These are phyloP conservation scores for Lymantria dispar DNA, from an alignment of 2,888 invertebrate genomes.

Conservation along the genomic window DNA sequence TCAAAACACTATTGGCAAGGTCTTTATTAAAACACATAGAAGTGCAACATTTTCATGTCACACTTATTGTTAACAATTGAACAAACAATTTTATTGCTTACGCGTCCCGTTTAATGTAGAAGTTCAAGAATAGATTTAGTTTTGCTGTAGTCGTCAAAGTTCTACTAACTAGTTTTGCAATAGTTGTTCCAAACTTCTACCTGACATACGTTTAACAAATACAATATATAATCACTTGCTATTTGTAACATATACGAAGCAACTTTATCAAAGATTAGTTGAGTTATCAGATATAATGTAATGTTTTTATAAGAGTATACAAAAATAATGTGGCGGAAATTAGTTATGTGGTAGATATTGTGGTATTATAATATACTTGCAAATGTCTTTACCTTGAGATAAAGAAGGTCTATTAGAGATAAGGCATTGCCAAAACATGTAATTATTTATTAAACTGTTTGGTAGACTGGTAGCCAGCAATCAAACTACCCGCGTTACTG, in stretches of 20 bases:
- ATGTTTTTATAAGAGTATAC: not conserved
- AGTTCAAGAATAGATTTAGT: slow-evolving; percentile 4
- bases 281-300: not conserved
- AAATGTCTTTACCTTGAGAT: not conserved
- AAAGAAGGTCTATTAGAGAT: not conserved
- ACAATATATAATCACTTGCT: not conserved
- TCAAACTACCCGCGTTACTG: too few species aligned
- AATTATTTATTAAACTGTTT: not conserved
- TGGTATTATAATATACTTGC: slow-evolving; percentile 1
- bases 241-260: not conserved
- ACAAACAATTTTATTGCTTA: slow-evolving; percentile 4
- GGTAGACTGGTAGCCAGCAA: too few species aligned
- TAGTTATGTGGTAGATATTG: slow-evolving; percentile 1
- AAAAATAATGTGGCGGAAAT: not conserved
- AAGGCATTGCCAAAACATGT: not conserved
- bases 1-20: too few species aligned
- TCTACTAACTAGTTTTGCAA: not conserved
- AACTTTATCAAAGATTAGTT: not conserved
- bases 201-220: not conserved
- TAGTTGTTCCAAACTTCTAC: not conserved
- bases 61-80: slow-evolving; percentile 2
- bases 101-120: not conserved
- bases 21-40: not conserved
- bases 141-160: not conserved
- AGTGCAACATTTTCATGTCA: not conserved